phyloP scores from a whole-genome alignment of 1,140 invertebrate species.

The Stegodyphus dumicola region DNA sequence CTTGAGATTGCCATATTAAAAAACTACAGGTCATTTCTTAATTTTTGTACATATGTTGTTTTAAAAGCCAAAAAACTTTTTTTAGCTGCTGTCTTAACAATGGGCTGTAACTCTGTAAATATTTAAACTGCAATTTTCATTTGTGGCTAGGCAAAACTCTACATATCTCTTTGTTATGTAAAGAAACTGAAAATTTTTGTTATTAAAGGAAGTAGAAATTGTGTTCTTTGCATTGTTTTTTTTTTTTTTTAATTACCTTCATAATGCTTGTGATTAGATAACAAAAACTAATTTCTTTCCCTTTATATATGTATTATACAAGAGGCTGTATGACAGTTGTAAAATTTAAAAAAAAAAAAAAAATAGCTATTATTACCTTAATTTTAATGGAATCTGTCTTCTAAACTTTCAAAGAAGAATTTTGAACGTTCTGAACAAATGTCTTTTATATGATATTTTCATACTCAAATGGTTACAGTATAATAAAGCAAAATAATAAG shows the following conservation, averaged over 20 bases:
- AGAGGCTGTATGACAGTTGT: too few relatives aligned
- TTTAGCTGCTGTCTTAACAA: background rate
- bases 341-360: too few relatives aligned
- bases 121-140: conserved; percentile 17
- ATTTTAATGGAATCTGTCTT: too few relatives aligned
- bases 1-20: conserved; percentile 22
- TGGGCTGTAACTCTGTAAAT: conserved; percentile 16
- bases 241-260: background rate
- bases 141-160: conserved; percentile 11
- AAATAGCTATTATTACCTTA: too few relatives aligned
- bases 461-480: too few relatives aligned
- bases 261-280: background rate
- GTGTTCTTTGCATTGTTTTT: conserved; percentile 5
- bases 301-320: too few relatives aligned
- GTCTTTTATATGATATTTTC: too few relatives aligned
- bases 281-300: too few relatives aligned
- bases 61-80: background rate
- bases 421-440: too few relatives aligned
- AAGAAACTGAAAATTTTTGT: conserved; percentile 33
- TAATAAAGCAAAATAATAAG: too few relatives aligned
- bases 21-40: conserved; percentile 14
- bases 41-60: conserved; percentile 18
- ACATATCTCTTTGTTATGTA: conserved; percentile 50
- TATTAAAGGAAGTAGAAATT: conserved; percentile 41
- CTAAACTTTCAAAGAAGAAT: too few relatives aligned